Percentiles rank a stretch among this genome's conserved stretches.
phyloP scores from a whole-genome alignment of 2,113 vertebrate species.

The Myotis davidii region DNA sequence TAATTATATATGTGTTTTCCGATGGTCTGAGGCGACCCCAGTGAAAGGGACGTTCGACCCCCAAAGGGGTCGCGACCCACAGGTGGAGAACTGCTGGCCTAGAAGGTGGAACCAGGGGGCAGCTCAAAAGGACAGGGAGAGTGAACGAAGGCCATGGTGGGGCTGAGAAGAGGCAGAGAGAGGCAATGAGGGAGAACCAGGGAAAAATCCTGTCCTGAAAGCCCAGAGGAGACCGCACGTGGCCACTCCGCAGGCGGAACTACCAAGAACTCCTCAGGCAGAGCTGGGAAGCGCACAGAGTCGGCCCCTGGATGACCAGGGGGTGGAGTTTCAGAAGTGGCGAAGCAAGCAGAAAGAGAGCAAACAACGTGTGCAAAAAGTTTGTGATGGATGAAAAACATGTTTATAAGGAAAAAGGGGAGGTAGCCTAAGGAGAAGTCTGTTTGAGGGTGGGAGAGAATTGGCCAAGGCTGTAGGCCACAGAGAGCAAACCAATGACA shows the following conservation, averaged over 20 bases:
- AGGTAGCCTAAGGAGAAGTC: neutral
- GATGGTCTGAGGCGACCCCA: too few relatives aligned
- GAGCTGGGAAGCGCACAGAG: accelerated
- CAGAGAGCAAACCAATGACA: neutral
- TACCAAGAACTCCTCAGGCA: neutral
- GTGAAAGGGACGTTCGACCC: too few relatives aligned
- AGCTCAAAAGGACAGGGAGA: neutral
- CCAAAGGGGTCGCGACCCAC: too few relatives aligned
- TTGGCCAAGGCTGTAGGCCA: neutral
- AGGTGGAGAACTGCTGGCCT: neutral
- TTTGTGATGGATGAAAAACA: neutral
- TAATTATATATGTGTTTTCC: too few relatives aligned
- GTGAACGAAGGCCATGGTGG: neutral
- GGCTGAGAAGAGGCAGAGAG: neutral
- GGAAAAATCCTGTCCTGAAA: neutral
- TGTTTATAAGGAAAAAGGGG: neutral
- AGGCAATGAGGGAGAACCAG: neutral
- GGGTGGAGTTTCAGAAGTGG: neutral
- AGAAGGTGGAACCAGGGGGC: too few relatives aligned
- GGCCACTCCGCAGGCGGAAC: too few relatives aligned
- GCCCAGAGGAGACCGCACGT: accelerated
- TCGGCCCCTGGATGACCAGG: accelerated
- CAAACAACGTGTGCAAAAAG: neutral
- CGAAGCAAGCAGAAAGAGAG: neutral
- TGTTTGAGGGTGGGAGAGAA: neutral